Percentiles rank a stretch among this genome's conserved stretches.
Evolutionary conservation across 2,113 vertebrate genomes (phyloP).

Genomic region (Lepus europaeus): DNA sequence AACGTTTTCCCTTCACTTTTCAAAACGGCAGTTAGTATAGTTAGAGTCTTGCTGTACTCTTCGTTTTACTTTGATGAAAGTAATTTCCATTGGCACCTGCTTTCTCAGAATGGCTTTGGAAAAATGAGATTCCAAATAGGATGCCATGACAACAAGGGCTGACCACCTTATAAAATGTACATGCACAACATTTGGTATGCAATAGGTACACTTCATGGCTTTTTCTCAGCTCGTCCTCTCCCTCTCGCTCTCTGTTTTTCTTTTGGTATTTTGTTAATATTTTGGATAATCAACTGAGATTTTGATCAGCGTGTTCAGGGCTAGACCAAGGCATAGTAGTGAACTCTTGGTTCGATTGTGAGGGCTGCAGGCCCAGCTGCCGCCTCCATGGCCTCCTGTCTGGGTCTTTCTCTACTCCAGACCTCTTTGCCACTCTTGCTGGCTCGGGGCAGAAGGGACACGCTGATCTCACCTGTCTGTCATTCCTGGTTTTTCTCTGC

Average conservation of each 20-base stretch:
- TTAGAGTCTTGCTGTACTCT: background rate
- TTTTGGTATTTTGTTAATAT: background rate
- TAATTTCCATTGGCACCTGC: background rate
- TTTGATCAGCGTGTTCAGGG: background rate
- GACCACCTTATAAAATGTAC: background rate
- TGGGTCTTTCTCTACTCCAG: background rate
- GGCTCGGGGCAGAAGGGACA: background rate
- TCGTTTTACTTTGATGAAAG: background rate
- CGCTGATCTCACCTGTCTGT: background rate
- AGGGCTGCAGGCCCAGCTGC: background rate
- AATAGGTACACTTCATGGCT: background rate
- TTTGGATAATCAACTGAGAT: background rate
- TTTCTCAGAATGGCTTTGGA: background rate
- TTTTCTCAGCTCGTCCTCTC: background rate
- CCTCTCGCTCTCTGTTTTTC: background rate
- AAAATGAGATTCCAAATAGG: background rate
- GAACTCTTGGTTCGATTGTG: background rate
- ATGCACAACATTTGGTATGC: accelerated
- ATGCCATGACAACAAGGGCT: background rate
- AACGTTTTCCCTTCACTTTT: background rate
- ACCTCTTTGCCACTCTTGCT: background rate
- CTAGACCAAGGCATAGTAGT: background rate
- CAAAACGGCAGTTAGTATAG: background rate
- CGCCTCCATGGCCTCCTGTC: background rate
- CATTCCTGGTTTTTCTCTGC: background rate